These are phyloP conservation scores for Ophioderma brevispina DNA, from an alignment of 35 echinoderm and acorn worm species.

Conservation along the genomic window DNA sequence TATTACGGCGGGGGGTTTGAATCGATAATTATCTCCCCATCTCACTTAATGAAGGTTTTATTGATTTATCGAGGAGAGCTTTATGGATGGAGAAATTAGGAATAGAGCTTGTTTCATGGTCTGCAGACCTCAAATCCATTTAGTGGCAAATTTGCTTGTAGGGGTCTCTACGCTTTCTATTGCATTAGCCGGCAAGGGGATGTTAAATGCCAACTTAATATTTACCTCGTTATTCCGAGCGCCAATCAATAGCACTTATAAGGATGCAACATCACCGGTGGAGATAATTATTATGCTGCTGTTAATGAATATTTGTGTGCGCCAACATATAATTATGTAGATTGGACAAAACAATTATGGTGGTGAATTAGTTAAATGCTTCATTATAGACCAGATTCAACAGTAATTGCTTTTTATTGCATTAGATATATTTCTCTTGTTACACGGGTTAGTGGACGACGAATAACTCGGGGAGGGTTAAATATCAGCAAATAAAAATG, in stretches of 20 bases:
- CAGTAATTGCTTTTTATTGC: too few species aligned
- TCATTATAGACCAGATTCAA: not conserved
- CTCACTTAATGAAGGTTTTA: not conserved
- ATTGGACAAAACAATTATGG: constrained; percentile 2
- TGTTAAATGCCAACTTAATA: constrained; percentile 3
- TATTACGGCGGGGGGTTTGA: not conserved
- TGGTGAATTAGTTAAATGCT: not conserved
- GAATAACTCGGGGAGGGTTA: too few species aligned
- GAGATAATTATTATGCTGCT: not conserved
- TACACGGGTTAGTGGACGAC: too few species aligned
- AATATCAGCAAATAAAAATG: too few species aligned
- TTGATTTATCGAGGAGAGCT: not conserved
- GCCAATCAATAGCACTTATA: not conserved
- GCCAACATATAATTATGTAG: not conserved
- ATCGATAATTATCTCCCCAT: constrained; percentile 10
- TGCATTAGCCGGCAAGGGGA: not conserved
- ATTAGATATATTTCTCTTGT: too few species aligned
- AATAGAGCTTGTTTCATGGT: not conserved
- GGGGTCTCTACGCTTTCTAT: not conserved
- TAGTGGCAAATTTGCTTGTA: not conserved
- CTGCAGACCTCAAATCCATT: constrained; percentile 1
- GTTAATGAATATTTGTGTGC: not conserved
- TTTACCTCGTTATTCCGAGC: not conserved
- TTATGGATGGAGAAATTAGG: constrained; percentile 7
- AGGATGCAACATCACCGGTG: not conserved